These are phyloP conservation scores for Temnothorax ravouxi DNA, from an alignment of 2,888 invertebrate species.

Conservation along the genomic window DNA sequence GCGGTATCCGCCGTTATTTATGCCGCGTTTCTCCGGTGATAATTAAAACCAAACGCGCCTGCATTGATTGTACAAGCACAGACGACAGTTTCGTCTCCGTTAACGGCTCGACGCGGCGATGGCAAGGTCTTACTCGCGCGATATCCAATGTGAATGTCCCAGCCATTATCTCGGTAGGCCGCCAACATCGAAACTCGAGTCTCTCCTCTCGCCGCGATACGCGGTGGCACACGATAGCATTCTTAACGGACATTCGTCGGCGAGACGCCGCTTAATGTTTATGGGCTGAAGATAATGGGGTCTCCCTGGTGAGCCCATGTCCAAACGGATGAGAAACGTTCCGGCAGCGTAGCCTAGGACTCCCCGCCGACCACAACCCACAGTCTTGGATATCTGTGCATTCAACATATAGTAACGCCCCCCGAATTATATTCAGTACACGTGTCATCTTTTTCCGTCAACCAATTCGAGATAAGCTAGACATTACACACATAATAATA, in stretches of 20 bases:
- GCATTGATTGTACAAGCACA: slow-evolving; percentile 34
- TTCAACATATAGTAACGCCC: slow-evolving; percentile 46
- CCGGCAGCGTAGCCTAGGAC: slow-evolving; percentile 25
- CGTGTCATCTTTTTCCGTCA: slow-evolving; percentile 22
- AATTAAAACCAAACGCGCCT: slow-evolving; percentile 32
- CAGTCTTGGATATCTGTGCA: slow-evolving; percentile 13
- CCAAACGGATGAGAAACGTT: slow-evolving; percentile 61
- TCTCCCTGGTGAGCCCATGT: slow-evolving; percentile 58
- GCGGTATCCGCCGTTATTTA: neutral
- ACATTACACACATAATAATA: neutral
- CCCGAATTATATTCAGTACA: slow-evolving; percentile 48
- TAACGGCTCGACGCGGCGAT: neutral
- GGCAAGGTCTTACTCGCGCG: slow-evolving; percentile 30
- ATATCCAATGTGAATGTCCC: slow-evolving; percentile 23
- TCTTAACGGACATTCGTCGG: slow-evolving; percentile 56
- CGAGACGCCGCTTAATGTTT: slow-evolving; percentile 64
- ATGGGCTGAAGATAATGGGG: slow-evolving; percentile 63
- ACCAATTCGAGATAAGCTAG: slow-evolving; percentile 21
- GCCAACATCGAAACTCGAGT: neutral
- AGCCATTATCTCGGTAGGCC: slow-evolving; percentile 8
- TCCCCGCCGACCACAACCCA: slow-evolving; percentile 35
- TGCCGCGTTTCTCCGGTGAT: slow-evolving; percentile 5
- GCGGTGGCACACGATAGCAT: slow-evolving; percentile 32
- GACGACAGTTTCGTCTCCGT: slow-evolving; percentile 19
- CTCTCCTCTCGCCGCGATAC: slow-evolving; percentile 11